Conservation (phyloP, 2,797 vertebrate genomes). For the Gymnothorax reevesii region DNA sequence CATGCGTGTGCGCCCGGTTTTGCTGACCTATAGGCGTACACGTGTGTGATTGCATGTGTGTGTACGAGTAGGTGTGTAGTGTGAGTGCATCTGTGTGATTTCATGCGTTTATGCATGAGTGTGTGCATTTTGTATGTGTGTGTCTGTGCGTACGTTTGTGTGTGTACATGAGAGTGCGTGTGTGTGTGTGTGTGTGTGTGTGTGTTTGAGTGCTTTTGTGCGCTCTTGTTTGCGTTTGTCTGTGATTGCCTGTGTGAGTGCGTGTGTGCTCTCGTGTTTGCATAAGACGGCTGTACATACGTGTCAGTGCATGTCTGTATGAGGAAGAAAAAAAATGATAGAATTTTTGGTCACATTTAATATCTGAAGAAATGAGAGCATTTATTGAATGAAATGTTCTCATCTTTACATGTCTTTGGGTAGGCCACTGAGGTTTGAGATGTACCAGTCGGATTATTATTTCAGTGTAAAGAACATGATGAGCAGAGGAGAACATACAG, state of each 20-base stretch:
- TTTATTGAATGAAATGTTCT: slow-evolving; percentile 32
- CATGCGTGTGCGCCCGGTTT: neutral
- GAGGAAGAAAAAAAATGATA: neutral
- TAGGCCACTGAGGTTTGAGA: slow-evolving; percentile 13
- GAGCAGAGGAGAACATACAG: neutral
- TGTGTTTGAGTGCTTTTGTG: neutral
- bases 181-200: neutral
- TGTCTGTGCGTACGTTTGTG: neutral
- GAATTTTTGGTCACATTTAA: slow-evolving; percentile 19
- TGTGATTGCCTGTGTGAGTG: neutral
- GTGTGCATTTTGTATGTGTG: neutral
- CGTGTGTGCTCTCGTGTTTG: neutral
- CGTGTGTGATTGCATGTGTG: too few relatives aligned
- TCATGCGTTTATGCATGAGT: too few relatives aligned
- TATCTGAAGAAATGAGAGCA: slow-evolving; percentile 8
- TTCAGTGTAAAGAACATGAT: neutral
- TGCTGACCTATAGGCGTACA: too few relatives aligned
- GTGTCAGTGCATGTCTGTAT: neutral
- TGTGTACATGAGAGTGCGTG: neutral
- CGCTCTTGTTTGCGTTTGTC: neutral
- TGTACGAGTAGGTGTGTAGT: too few relatives aligned
- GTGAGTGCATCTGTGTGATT: too few relatives aligned
- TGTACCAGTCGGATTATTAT: slow-evolving; percentile 20
- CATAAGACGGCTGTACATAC: neutral
- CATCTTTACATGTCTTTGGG: slow-evolving; percentile 23